Evolutionary conservation across 2,888 invertebrate species (phyloP).

Genomic region (Ichneumoninae sp.): DNA sequence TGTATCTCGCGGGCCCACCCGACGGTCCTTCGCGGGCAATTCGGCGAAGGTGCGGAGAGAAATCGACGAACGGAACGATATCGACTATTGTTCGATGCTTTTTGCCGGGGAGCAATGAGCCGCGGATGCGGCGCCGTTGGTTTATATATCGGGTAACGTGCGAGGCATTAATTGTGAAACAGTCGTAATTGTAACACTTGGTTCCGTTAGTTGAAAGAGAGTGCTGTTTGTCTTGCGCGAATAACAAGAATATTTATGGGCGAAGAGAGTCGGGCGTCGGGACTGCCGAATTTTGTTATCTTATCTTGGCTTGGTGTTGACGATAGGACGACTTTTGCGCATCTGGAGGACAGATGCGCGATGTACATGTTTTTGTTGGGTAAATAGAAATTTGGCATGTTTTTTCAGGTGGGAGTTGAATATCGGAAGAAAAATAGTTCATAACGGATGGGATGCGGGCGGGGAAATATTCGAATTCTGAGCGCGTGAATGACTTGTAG

Average conservation of each 20-base stretch:
- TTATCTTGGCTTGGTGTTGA: too few relatives aligned
- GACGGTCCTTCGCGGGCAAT: background rate
- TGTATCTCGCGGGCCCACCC: background rate
- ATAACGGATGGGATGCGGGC: background rate
- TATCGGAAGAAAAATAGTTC: background rate
- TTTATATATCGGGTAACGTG: background rate
- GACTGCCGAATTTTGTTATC: too few relatives aligned
- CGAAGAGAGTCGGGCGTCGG: background rate
- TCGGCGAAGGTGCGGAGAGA: conserved; percentile 29
- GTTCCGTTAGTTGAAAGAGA: too few relatives aligned
- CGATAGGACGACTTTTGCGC: background rate
- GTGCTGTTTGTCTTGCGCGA: background rate
- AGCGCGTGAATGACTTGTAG: background rate
- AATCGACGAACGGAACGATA: background rate
- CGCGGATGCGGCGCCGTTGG: background rate
- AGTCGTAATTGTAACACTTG: too few relatives aligned
- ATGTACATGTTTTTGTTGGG: background rate
- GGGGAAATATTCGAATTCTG: background rate
- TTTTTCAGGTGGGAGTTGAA: background rate
- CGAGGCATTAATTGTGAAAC: background rate
- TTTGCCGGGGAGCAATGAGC: background rate
- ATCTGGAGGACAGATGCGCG: background rate
- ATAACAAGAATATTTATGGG: conserved; percentile 1
- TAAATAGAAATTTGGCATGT: background rate
- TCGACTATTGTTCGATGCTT: too few relatives aligned